These are phyloP conservation scores for Halictus ligatus DNA, from an alignment of 2,888 invertebrate genomes.

Conservation along the genomic window DNA sequence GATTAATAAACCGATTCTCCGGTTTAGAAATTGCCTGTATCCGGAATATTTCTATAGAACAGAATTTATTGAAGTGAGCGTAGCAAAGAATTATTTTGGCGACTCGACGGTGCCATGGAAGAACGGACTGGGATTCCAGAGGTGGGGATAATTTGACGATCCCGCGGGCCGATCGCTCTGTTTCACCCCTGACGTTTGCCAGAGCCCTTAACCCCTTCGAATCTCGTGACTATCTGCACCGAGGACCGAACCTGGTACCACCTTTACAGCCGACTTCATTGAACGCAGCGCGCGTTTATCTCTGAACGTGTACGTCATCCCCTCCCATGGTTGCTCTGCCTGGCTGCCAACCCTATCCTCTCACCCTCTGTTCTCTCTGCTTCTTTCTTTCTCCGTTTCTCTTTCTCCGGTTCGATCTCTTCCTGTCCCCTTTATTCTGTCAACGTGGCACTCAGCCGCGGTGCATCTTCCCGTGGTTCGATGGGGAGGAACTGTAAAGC, in stretches of 20 bases:
- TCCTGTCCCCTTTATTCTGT: slow-evolving; percentile 49
- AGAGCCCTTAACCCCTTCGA: slow-evolving; percentile 54
- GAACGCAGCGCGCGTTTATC: slow-evolving; percentile 78
- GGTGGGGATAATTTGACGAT: slow-evolving; percentile 37
- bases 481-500: slow-evolving; percentile 52
- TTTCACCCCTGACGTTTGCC: slow-evolving; percentile 67
- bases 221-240: slow-evolving; percentile 50
- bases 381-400: slow-evolving; percentile 32
- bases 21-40: not conserved
- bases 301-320: slow-evolving; percentile 76
- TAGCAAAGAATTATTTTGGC: not conserved
- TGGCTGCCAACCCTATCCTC: slow-evolving; percentile 62
- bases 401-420: slow-evolving; percentile 42
- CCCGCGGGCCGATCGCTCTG: slow-evolving; percentile 71
- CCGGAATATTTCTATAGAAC: not conserved
- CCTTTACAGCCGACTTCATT: slow-evolving; percentile 79
- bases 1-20: not conserved
- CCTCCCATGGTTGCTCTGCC: slow-evolving; percentile 56
- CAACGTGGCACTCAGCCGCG: slow-evolving; percentile 56
- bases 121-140: slow-evolving; percentile 29
- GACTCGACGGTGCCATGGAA: not conserved
- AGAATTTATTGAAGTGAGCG: not conserved
- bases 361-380: slow-evolving; percentile 35
- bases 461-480: slow-evolving; percentile 62
- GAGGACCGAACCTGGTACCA: slow-evolving; percentile 70